Evolutionary conservation across 2,113 vertebrate species (phyloP), one percentile per base, ranked within the genome.

Genomic region (Panthera leo): DNA sequence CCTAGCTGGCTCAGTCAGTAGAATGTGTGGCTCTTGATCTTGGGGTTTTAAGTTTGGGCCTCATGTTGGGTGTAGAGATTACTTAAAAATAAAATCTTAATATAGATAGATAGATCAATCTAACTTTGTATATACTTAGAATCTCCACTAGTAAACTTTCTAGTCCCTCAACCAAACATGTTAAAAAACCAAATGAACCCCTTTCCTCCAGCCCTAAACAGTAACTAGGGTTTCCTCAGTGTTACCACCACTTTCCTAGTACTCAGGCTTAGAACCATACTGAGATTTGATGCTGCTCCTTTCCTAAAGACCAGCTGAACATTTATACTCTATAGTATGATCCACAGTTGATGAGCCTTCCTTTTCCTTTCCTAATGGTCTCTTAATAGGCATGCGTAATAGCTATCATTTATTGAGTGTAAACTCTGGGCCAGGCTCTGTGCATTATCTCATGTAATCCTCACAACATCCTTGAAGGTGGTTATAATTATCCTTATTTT

Each of bases 361-460:
- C 73, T 68, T 89, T 90, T 58, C 78, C 34, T 94, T 89, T 89
- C 58, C 45, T 79, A 89, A 70, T 63, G 61, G 51, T 83, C n/a
- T 91, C 70, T 89, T 94, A 85, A 73, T 27, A 53, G 15, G 29
- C 63, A 23, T 58, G 19, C 58, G 68, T 83, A 76, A 84, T 88
- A 68, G 48, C 65, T 88, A 19, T 88, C 84, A 92, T 63, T 85
- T 75, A 82, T 51, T 58, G 25, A 94, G 19, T 82, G 21, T 85
- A 82, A 85, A 86, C 48, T 67, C 75, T 95, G 61, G 85, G 76
- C 76, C 48, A 71, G 34, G 63, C 83, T 42, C 53, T 97, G 51
- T 82, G 45, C 39, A 65, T 96, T 91, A 80, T 85, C 53, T 95
- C 92, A 90, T 82, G 94, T 91, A 97, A 97, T 86, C 51, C 42